Evolutionary conservation across 30 jellyfish, hydroid and myxozoan genomes (phyloP), one percentile per base, ranked within the genome.

Genomic region (Hydra vulgaris): DNA sequence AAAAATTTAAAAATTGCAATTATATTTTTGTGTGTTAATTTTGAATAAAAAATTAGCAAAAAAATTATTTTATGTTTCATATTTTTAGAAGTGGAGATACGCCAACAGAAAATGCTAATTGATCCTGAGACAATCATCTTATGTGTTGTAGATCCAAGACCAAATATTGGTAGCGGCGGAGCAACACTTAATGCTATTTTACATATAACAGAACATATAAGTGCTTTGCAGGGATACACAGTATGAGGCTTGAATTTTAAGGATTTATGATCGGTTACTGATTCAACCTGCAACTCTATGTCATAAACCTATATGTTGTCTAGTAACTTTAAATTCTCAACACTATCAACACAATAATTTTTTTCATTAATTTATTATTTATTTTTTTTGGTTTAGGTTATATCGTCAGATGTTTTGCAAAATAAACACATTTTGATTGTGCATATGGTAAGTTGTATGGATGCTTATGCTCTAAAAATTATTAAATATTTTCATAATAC

Each of bases 131-230:
- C 98, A 7, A 68, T 83, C 25, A 74, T 91, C 20, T 89, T 91
- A 0, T 75, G 98, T 61, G 96, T 91, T 61, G 96, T 82, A 53
- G 98, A 91, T 54, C 98, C 98, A 7, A 75, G 77, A 26, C 81
- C 86, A 73, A 82, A 86, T 55, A 94, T 91, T 74, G 98, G 98
- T 15, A 91, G 98, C 84, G 98, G 98, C 7, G 96, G 98, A 24
- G 98, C 98, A 0, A 86, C 98, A n/a, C 72, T 91, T 25, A 91
- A 91, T 83, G 98, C 96, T 17, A 70, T 91, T 70, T 86, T 91
- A 26, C 92, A 87, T 70, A 92, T 91, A n/a, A 87, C 98, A 18
- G 98, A 91, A 79, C 96, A 91, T 67, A 87, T 91, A 15, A 86
- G 96, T 86, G 98, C 98, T 68, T 27, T 73, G 79, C 73, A 89